Conservation (phyloP, 2,113 vertebrate species). For the Chlorodrepanis virens region DNA sequence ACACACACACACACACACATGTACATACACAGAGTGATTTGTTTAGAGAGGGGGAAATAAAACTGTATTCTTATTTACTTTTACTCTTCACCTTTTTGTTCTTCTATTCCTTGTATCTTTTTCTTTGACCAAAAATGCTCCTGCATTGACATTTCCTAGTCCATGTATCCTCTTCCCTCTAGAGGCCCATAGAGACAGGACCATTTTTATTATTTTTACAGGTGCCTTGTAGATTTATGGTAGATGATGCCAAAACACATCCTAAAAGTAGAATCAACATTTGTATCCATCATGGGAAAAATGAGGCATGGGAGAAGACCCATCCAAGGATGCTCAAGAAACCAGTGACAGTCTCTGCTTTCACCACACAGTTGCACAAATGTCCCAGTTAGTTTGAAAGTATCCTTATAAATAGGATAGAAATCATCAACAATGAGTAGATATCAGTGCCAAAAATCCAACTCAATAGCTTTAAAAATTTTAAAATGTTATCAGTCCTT, state of each 20-base stretch:
- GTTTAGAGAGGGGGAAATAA: neutral
- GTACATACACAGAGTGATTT: neutral
- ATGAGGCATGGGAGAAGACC: neutral
- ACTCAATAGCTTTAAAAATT: neutral
- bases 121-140: neutral
- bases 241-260: neutral
- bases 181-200: neutral
- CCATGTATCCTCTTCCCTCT: neutral
- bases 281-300: neutral
- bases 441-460: neutral
- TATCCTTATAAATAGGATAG: neutral
- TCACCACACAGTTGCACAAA: neutral
- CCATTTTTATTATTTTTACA: neutral
- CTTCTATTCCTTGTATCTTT: neutral
- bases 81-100: neutral
- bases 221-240: neutral
- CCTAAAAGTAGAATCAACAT: neutral
- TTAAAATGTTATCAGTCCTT: neutral
- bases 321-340: neutral
- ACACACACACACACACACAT: fast-evolving
- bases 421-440: neutral
- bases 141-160: neutral
- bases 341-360: neutral
- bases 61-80: neutral
- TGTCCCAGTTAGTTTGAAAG: neutral